Evolutionary conservation across 2,797 vertebrate genomes (phyloP).

Genomic region (Cheirogaleus major): DNA sequence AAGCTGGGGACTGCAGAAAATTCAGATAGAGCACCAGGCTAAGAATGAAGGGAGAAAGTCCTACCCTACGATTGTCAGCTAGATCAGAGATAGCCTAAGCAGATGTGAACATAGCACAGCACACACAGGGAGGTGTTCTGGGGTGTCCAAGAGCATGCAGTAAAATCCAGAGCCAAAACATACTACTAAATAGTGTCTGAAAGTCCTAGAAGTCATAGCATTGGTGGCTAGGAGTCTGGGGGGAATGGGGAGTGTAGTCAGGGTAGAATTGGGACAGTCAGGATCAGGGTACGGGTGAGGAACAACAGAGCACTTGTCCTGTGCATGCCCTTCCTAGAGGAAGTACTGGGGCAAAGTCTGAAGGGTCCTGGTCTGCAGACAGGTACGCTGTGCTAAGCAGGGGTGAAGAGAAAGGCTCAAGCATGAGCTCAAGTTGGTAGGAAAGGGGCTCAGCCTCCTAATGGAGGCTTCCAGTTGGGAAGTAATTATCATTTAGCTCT

Average conservation of each 20-base stretch:
- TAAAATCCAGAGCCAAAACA: background rate
- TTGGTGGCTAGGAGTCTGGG: background rate
- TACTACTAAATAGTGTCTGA: background rate
- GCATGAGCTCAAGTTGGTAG: background rate
- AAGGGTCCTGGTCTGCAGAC: background rate
- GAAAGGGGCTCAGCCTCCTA: background rate
- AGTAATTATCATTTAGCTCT: background rate
- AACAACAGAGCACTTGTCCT: background rate
- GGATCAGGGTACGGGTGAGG: background rate
- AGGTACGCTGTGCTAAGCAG: background rate
- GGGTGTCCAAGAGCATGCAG: background rate
- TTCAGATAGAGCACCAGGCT: background rate
- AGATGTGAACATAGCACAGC: background rate
- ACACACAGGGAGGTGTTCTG: background rate
- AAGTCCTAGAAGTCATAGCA: background rate
- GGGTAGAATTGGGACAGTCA: background rate
- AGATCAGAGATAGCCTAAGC: background rate
- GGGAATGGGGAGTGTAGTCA: too few relatives aligned
- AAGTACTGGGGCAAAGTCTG: background rate
- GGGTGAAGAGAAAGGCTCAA: background rate
- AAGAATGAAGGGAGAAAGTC: background rate
- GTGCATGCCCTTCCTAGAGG: background rate
- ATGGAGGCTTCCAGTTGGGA: background rate
- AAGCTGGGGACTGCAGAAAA: background rate
- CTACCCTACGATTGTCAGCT: background rate